A percentile compares a stretch with the other conserved stretches of the same genome.
Evolutionary conservation across 2,797 vertebrate species (phyloP).

Genomic region (Gallinago stenura): DNA sequence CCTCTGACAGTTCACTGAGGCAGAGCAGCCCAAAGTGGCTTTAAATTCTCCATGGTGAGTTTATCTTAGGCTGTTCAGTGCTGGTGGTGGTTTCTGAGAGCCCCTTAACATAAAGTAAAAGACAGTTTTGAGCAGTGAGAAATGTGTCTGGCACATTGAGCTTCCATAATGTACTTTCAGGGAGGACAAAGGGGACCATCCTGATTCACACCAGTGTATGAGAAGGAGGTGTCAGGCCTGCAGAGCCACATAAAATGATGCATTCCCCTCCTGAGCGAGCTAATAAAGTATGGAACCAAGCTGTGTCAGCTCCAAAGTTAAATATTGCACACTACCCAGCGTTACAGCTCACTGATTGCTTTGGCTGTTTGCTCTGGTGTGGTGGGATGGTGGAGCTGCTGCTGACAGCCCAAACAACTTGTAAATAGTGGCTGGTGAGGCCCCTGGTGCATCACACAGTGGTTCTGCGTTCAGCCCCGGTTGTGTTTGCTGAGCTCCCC

Average conservation of each 20-base stretch:
- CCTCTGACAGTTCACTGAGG: not conserved
- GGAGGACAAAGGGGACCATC: not conserved
- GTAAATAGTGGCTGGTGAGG: not conserved
- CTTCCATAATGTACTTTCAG: not conserved
- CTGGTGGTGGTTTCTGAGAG: not conserved
- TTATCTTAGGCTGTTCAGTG: not conserved
- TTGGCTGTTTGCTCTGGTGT: not conserved
- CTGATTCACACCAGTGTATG: not conserved
- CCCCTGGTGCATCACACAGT: accelerated
- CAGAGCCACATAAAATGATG: not conserved
- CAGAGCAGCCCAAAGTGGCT: not conserved
- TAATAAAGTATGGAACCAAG: not conserved
- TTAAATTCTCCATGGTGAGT: not conserved
- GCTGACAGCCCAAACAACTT: not conserved
- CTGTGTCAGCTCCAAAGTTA: not conserved
- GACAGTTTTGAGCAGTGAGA: not conserved
- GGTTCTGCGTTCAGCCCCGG: not conserved
- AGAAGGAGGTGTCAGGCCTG: not conserved
- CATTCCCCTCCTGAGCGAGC: not conserved
- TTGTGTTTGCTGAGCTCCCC: not conserved
- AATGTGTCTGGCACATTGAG: accelerated
- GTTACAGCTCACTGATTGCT: not conserved
- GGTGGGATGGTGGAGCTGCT: not conserved
- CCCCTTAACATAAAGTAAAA: not conserved
- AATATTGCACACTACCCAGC: not conserved